phyloP scores from a whole-genome alignment of 2,888 invertebrate genomes.

The Amiota communis region DNA sequence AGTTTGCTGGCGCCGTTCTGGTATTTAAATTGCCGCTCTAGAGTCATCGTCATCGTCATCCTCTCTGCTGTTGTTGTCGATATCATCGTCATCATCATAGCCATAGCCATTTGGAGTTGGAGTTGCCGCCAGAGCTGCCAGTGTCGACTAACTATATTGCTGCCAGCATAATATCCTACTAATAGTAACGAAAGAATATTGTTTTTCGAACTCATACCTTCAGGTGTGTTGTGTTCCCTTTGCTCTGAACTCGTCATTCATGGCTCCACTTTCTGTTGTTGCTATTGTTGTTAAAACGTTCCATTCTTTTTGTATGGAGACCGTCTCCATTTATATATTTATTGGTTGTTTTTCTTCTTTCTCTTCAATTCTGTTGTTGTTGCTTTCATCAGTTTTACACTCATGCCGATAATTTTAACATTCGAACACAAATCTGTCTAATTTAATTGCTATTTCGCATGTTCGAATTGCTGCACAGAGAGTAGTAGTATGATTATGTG shows the following conservation, averaged over 20 bases:
- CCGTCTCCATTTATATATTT: neutral
- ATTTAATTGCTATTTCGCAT: slow-evolving; percentile 12
- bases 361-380: neutral
- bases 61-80: slow-evolving; percentile 33
- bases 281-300: neutral
- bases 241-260: neutral
- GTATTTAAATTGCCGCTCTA: slow-evolving; percentile 60
- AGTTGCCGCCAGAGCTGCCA: slow-evolving; percentile 38
- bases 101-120: slow-evolving; percentile 23
- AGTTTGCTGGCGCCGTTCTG: slow-evolving; percentile 66
- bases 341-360: neutral
- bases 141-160: slow-evolving; percentile 47
- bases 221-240: neutral
- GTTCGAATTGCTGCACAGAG: neutral
- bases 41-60: slow-evolving; percentile 54
- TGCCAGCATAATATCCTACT: slow-evolving; percentile 52
- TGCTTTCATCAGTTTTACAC: neutral
- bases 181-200: slow-evolving; percentile 27
- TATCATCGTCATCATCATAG: neutral
- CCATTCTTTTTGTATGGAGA: neutral
- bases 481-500: neutral
- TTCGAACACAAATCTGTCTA: slow-evolving; percentile 7
- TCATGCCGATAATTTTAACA: neutral
- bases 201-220: slow-evolving; percentile 2
- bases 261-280: neutral